phyloP scores from a whole-genome alignment of 1,140 invertebrate species.

The Sminthurides bifidus region DNA sequence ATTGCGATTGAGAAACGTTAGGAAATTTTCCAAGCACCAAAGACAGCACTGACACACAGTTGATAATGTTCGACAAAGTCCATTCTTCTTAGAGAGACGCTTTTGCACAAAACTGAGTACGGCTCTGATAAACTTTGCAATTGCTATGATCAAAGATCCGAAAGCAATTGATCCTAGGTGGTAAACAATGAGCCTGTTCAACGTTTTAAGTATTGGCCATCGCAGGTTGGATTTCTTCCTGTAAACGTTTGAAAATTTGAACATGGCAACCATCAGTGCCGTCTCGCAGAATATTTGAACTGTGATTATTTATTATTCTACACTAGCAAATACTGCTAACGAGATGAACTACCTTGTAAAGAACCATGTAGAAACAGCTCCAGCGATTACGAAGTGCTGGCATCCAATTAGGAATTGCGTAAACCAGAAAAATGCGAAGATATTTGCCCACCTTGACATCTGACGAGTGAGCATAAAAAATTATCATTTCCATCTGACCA shows the following conservation, averaged over 20 bases:
- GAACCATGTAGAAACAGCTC: conserved; percentile 62
- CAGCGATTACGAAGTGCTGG: conserved; percentile 63
- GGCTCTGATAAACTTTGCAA: conserved; percentile 52
- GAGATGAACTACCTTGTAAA: conserved; percentile 68
- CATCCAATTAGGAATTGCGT: conserved; percentile 60
- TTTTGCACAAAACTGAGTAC: conserved; percentile 42
- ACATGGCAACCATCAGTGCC: no score
- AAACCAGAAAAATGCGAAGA: conserved; percentile 60
- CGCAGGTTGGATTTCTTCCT: conserved; percentile 53
- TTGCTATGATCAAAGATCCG: conserved; percentile 58
- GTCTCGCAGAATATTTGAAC: not conserved
- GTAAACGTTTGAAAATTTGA: no score
- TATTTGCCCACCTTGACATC: conserved; percentile 51
- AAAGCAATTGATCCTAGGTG: conserved; percentile 66
- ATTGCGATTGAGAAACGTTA: conserved; percentile 60
- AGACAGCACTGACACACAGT: conserved; percentile 62
- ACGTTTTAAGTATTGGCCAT: conserved; percentile 46
- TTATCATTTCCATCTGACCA: conserved; percentile 5
- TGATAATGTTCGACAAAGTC: conserved; percentile 35
- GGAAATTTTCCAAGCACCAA: conserved; percentile 56
- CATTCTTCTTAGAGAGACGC: conserved; percentile 12
- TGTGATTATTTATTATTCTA: conserved; percentile 10
- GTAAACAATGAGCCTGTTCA: conserved; percentile 48
- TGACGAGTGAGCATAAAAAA: conserved; percentile 31
- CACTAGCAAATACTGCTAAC: conserved; percentile 8